Conservation (phyloP, 2,113 vertebrate species). For the Dipodomys ordii region DNA sequence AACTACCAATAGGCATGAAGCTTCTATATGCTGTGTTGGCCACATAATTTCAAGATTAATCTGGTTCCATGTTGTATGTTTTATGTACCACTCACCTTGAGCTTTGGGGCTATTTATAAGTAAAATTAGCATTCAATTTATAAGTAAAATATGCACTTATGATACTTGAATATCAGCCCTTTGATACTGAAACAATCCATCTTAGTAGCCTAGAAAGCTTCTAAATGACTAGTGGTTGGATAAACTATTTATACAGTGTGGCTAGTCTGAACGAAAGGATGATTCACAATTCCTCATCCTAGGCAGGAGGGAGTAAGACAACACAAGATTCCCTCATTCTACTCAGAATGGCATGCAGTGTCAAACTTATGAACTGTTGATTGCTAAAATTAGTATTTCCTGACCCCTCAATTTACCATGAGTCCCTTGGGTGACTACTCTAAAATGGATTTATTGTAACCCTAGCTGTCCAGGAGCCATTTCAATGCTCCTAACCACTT, state of each 20-base stretch:
- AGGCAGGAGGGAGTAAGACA: neutral
- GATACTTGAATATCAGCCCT: neutral
- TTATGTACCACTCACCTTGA: neutral
- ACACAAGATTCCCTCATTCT: neutral
- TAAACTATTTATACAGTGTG: too few relatives aligned
- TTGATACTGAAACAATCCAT: neutral
- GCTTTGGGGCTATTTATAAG: neutral
- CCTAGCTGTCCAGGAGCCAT: neutral
- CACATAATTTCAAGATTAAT: neutral
- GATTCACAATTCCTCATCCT: too few relatives aligned
- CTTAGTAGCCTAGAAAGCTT: neutral
- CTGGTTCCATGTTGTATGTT: too few relatives aligned
- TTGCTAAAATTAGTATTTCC: neutral
- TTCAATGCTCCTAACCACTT: neutral
- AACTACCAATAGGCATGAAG: neutral
- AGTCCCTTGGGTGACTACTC: neutral
- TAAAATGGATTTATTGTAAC: neutral
- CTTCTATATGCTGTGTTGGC: neutral
- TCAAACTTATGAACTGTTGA: neutral
- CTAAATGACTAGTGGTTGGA: neutral
- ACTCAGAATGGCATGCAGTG: too few relatives aligned
- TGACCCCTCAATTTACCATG: neutral
- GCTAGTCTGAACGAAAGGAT: neutral
- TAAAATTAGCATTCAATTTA: neutral
- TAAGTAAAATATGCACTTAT: too few relatives aligned